Conservation (phyloP, 2,797 vertebrate genomes). For the Malurus leucopterus region DNA sequence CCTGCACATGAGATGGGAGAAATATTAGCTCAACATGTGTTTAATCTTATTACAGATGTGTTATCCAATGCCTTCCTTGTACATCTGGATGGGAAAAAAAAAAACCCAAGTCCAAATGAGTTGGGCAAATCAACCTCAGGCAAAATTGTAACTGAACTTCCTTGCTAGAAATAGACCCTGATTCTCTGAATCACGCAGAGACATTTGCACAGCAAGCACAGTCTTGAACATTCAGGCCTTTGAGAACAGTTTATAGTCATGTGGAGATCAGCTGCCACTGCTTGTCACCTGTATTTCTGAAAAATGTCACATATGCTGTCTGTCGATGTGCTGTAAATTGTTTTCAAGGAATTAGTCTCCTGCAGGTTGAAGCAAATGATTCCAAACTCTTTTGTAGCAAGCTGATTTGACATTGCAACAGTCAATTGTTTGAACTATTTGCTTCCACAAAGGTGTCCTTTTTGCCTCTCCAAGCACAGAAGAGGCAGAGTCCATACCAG, state of each 20-base stretch:
- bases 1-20: neutral
- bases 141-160: neutral
- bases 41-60: neutral
- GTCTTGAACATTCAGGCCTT: neutral
- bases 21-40: neutral
- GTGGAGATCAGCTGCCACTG: slow-evolving; percentile 31
- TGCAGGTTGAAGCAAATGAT: neutral
- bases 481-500: neutral
- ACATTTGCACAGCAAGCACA: neutral
- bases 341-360: slow-evolving; percentile 16
- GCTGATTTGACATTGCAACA: neutral
- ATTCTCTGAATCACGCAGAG: neutral
- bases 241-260: slow-evolving; percentile 29
- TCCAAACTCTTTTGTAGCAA: neutral
- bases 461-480: neutral
- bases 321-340: neutral
- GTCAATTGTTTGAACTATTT: neutral
- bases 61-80: neutral
- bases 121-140: neutral
- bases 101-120: neutral
- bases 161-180: neutral
- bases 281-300: slow-evolving; percentile 11
- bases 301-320: neutral
- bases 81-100: neutral
- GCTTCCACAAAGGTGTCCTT: neutral